Conservation (phyloP, 2,888 invertebrate species). For the Hypomecis punctinalis region DNA sequence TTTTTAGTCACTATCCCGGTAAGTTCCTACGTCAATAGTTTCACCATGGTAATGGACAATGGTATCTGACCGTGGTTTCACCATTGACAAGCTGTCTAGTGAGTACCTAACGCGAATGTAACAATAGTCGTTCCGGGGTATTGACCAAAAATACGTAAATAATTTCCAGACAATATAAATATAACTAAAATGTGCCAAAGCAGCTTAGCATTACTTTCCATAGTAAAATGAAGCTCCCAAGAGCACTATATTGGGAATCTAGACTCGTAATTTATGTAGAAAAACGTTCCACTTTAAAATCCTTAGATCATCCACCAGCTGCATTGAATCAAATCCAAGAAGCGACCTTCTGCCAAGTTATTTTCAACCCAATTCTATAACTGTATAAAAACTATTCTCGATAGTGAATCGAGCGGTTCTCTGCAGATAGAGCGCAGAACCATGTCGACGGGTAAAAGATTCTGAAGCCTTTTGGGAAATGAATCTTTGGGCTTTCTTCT, state of each 20-base stretch:
- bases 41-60: too few relatives aligned
- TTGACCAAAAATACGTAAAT: too few relatives aligned
- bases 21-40: too few relatives aligned
- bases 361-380: neutral
- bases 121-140: too few relatives aligned
- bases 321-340: conserved; percentile 13
- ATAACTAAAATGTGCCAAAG: too few relatives aligned
- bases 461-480: conserved; percentile 12
- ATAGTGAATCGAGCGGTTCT: neutral
- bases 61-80: too few relatives aligned
- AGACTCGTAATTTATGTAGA: neutral
- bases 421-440: neutral
- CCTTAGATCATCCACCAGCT: neutral
- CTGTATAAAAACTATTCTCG: neutral
- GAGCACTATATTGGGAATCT: neutral
- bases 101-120: too few relatives aligned
- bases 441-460: conserved; percentile 8
- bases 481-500: conserved; percentile 11
- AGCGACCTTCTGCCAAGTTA: neutral
- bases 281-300: neutral
- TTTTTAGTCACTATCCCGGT: too few relatives aligned
- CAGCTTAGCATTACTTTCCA: too few relatives aligned
- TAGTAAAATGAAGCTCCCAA: too few relatives aligned
- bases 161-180: too few relatives aligned
- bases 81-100: too few relatives aligned